Evolutionary conservation across 2,797 vertebrate species (phyloP), one percentile per base, ranked within the genome.

Genomic region (Orestias chungarensis): DNA sequence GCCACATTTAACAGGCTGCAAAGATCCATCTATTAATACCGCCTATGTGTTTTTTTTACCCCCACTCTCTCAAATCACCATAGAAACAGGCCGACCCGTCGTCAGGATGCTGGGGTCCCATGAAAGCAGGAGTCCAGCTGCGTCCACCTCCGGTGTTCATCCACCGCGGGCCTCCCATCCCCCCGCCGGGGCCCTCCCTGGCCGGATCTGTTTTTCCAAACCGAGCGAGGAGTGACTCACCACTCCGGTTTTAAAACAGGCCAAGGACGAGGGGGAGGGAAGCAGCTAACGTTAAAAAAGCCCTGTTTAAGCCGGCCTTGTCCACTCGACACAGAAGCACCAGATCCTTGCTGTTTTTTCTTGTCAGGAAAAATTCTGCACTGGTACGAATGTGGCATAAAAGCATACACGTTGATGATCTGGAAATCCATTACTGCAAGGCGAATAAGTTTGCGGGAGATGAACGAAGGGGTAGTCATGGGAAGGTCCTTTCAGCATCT

Each of bases 141-240:
- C 90, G 91, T 92, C 91, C 91, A 91, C 90, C 92, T 93, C 90
- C 91, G 91, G 89, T 92, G 90, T 90, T 90, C 86, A 82, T 86
- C 82, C 79, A 72, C 85, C 73, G 83, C 84, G 80, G 80, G 83
- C 88, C 75, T 88, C 89, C 91, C 93, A 82, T 89, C 89, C 89
- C 90, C 88, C 89, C 76, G 0, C 80, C 86, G 72, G 82, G 83
- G 83, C 83, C 80, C 83, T 85, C 86, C 70, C 81, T 80, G 78
- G 88, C 91, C 84, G 88, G 90, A 92, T 91, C 89, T 92, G 90
- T 91, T 91, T 92, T 89, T 89, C 88, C 89, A 75, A 85, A 92
- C 90, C 88, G 89, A 88, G 87, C 87, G 81, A 80, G 85, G 73
- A 87, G 84, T 92, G 91, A 92, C 88, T 92, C 91, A 92, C 91